These are phyloP conservation scores for Champsocephalus gunnari DNA, from an alignment of 2,797 vertebrate species.

Conservation along the genomic window DNA sequence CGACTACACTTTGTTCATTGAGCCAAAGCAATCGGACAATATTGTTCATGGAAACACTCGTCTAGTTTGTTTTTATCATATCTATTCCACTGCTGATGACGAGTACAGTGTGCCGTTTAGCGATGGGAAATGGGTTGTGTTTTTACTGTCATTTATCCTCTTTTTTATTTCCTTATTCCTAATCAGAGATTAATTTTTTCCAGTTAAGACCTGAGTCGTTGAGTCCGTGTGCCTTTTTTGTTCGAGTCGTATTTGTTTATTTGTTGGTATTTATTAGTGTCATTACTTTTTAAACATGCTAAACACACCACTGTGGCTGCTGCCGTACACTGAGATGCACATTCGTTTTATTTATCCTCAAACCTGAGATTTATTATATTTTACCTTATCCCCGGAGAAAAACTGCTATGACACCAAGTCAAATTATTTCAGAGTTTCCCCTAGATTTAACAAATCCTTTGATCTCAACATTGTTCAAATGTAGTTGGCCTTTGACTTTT, in stretches of 20 bases:
- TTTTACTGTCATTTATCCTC: conserved; percentile 61
- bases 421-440: too few relatives aligned
- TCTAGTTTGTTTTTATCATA: conserved; percentile 35
- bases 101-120: conserved; percentile 44
- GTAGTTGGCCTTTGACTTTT: conserved; percentile 36
- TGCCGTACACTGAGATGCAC: conserved; percentile 46
- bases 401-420: conserved; percentile 2
- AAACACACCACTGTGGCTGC: conserved; percentile 39
- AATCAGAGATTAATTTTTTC: conserved; percentile 38
- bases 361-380: conserved; percentile 20
- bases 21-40: conserved; percentile 40
- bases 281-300: conserved; percentile 56
- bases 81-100: conserved; percentile 60
- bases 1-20: conserved; percentile 17
- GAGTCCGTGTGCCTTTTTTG: conserved; percentile 75
- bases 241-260: conserved; percentile 58
- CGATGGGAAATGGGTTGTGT: conserved; percentile 26
- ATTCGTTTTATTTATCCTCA: conserved; percentile 22
- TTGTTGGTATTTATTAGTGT: conserved; percentile 69
- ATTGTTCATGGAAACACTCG: conserved; percentile 25
- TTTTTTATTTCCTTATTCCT: conserved; percentile 32
- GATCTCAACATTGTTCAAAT: conserved; percentile 30
- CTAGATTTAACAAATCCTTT: conserved; percentile 28
- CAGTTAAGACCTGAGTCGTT: conserved; percentile 56
- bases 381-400: conserved; percentile 13